Base-by-base conservation (phyloP, 2,888 invertebrate genomes). In the Minunthozetes semirufus region DNA sequence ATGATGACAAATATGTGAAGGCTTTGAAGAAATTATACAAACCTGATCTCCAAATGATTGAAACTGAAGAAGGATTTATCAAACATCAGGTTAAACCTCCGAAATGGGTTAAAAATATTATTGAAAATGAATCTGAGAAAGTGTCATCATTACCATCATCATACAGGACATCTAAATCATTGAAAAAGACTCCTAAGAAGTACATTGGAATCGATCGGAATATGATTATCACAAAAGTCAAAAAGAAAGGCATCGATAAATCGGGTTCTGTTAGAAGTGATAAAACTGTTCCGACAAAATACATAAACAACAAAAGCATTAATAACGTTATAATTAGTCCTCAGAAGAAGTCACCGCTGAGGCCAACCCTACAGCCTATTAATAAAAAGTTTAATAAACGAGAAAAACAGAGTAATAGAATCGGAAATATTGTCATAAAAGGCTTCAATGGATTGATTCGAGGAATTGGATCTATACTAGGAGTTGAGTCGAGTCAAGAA, bases 1-100 rank as follows among this genome's bases (percentile, higher is more conserved):
- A 2, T 22, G 59, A 59, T 2, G 19, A 59, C 17, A 59, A 59
- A 25, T 59, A 17, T 3, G 11, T 59, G 1, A 59, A 59, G 11
- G 11, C 22, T 27, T n/a, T 59, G 27, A 59, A 59, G 17, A 27
- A 15, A 13, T 25, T 59, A 27, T 33, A 63, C 11, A 63, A 38
- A 63, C 63, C 63, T 1, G 33, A 29, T n/a, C 15, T 33, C 15
- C 63, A 63, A n/a, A 63, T 63, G 63, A 63, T 63, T 33, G 33
- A 63, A 63, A 33, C n/a, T 13, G 33, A 63, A 33, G 13, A 63
- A 8, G 63, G 63, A 15, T 17, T n/a, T 38, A 29, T 63, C 38
- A 38, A 33, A 38, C 29, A 63, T 38, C 5, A 33, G 38, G 63
- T 29, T 2, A 29, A 63, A n/a, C 15, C 19, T 17, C 63, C 63